Conservation (phyloP, 2,888 invertebrate genomes). For the Aporophyla lueneburgensis region DNA sequence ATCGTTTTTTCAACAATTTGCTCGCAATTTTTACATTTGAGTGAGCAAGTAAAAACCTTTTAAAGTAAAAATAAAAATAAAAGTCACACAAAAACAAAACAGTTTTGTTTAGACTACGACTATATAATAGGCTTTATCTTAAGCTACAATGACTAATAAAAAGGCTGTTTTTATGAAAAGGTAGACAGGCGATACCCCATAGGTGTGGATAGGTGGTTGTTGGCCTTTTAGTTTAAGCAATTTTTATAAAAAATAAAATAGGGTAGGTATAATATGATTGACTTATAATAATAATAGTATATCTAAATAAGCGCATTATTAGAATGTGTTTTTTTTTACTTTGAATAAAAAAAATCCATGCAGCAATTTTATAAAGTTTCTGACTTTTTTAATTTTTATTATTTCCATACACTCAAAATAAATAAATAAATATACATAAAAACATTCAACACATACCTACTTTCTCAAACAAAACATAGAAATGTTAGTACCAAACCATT, state of each 20-base stretch:
- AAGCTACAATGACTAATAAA: constrained; percentile 20
- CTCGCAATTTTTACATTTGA: background rate
- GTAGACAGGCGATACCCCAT: too few relatives aligned
- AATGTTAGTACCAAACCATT: background rate
- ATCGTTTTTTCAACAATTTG: background rate
- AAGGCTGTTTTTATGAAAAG: constrained; percentile 15
- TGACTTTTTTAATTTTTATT: background rate
- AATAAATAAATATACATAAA: background rate
- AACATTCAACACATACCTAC: background rate
- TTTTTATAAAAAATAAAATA: too few relatives aligned
- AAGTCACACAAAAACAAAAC: constrained; percentile 1
- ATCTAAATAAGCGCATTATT: background rate
- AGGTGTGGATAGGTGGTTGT: too few relatives aligned
- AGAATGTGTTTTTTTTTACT: too few relatives aligned
- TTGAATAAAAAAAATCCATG: too few relatives aligned
- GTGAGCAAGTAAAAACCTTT: background rate
- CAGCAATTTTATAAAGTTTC: background rate
- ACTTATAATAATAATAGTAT: background rate
- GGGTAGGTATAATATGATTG: constrained; percentile 8
- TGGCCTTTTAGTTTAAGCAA: too few relatives aligned
- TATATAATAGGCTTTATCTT: constrained; percentile 30
- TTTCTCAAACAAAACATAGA: background rate
- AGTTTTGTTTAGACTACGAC: constrained; percentile 11
- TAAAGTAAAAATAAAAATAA: constrained; percentile 14
- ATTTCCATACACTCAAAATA: background rate